Evolutionary conservation across 2,888 invertebrate genomes (phyloP), one percentile per base, ranked within the genome.

Genomic region (Troides oblongomaculatus): DNA sequence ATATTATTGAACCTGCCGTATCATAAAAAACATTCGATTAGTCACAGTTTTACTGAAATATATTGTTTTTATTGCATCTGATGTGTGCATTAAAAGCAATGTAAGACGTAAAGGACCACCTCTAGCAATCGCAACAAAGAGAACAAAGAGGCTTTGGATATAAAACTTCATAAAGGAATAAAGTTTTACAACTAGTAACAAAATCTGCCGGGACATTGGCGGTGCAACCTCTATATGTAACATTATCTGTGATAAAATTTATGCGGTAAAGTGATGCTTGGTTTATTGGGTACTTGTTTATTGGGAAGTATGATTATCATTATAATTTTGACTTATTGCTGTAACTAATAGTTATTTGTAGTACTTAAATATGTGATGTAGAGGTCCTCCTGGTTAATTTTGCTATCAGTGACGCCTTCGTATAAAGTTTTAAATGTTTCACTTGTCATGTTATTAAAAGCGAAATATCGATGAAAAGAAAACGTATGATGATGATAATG

Each of bases 11-110:
- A 73, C 77, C 76, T 74, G 76, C 71, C 64, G 61, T 73, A 67
- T 76, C 72, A 83, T 87, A 88, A 87, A 88, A 77, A 79, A 78
- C 76, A 72, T 84, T 84, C 84, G 88, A 88, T 88, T 89, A 85
- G 82, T 88, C 85, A 88, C 80, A 75, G 75, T 76, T 83, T 82
- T 82, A 81, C 82, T 83, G 84, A 83, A 84, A 84, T 84, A 84
- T 84, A 81, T 79, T 78, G 76, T 73, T 80, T 84, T 85, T 81
- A 85, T 84, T 83, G 79, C 74, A 72, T 70, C 67, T 71, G 73
- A 73, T 72, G 74, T 66, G 72, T 75, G 73, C 75, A 79, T 78
- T 75, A 77, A 79, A 73, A 77, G 71, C 68, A 72, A 72, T 72
- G 71, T 71, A 73, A 71, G 66, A 74, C 66, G 72, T 36, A 64